A percentile compares a stretch with the other conserved stretches of the same genome.
Evolutionary conservation across 2,888 invertebrate species (phyloP).

Genomic region (Siphlonurus alternatus): DNA sequence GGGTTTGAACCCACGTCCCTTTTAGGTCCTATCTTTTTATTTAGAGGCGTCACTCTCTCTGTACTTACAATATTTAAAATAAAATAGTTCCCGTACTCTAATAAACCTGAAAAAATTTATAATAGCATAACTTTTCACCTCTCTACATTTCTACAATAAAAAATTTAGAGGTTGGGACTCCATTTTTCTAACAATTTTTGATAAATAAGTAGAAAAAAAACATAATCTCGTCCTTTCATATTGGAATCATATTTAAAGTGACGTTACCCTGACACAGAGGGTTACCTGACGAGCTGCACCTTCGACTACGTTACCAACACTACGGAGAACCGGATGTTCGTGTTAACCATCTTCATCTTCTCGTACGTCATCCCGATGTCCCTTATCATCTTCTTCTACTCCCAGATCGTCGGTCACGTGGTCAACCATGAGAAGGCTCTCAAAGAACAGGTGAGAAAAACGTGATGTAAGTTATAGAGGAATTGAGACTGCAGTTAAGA

Average conservation of each 20-base stretch:
- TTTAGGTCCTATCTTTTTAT: no score
- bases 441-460: constrained; percentile 37
- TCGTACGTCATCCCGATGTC: constrained; percentile 61
- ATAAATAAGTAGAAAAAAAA: background rate
- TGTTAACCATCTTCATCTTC: constrained; percentile 55
- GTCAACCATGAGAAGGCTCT: constrained; percentile 70
- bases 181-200: background rate
- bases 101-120: no score
- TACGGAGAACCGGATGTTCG: constrained; percentile 61
- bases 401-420: constrained; percentile 76
- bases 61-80: no score
- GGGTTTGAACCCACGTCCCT: no score
- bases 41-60: no score
- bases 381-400: constrained; percentile 67
- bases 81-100: no score
- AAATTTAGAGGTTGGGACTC: no score
- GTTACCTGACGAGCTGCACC: constrained; percentile 70
- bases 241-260: no score
- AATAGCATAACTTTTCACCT: no score
- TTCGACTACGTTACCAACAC: constrained; percentile 69
- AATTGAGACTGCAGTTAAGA: no score
- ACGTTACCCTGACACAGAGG: no score
- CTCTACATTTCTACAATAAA: no score
- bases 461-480: constrained; percentile 2
- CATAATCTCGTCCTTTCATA: background rate